phyloP scores from a whole-genome alignment of 2,797 vertebrate genomes.

The Sebastes dallii region DNA sequence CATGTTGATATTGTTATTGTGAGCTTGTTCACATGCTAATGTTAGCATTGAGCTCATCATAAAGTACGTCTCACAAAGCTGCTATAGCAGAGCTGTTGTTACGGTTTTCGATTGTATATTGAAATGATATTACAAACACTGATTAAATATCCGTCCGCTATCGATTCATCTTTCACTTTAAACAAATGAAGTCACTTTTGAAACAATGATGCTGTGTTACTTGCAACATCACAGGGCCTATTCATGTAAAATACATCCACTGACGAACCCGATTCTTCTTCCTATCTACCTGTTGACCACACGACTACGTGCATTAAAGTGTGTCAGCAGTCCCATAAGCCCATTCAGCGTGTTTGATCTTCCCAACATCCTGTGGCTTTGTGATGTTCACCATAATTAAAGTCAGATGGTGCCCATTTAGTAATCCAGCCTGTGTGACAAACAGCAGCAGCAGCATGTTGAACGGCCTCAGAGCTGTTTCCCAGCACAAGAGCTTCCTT shows the following conservation, averaged over 20 bases:
- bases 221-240: neutral
- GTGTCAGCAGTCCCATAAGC: constrained; percentile 14
- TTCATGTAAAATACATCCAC: neutral
- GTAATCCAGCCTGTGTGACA: constrained; percentile 50
- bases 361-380: constrained; percentile 44
- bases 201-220: neutral
- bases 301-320: constrained; percentile 1
- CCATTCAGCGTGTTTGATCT: constrained; percentile 41
- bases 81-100: neutral
- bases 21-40: neutral
- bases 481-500: constrained; percentile 52
- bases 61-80: neutral
- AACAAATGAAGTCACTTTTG: constrained; percentile 3
- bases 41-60: neutral
- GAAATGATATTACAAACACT: too few relatives aligned
- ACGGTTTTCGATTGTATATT: too few relatives aligned
- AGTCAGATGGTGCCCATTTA: constrained; percentile 47
- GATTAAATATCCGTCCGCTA: neutral
- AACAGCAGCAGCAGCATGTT: constrained; percentile 43
- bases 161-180: neutral
- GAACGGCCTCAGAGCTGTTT: constrained; percentile 45
- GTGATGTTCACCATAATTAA: constrained; percentile 46
- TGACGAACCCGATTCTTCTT: neutral
- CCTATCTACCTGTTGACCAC: constrained; percentile 9
- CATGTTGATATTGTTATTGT: neutral